Evolutionary conservation across 1,140 invertebrate species (phyloP), one percentile per base, ranked within the genome.

Genomic region (Eriocheir sinensis): DNA sequence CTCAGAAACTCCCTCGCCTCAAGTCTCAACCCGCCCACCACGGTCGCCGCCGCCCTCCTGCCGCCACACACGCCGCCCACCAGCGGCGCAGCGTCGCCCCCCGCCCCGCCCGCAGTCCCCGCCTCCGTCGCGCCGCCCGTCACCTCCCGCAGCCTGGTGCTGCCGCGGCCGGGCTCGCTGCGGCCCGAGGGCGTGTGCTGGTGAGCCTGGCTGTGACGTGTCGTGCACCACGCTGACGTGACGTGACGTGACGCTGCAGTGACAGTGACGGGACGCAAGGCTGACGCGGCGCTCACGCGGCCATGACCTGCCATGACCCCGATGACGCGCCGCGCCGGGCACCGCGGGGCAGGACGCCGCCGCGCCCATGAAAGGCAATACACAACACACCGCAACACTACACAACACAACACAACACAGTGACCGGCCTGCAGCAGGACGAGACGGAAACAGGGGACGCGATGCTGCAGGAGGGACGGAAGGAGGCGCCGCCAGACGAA

Each of bases 161-260:
- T 94, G 41, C 32, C 94, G 9, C 89, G 94, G 30, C 89, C 94
- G 1, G 79, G 53, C 48, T 91, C 94, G 48, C 89, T 94, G 21
- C 38, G 94, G 90, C 72, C 90, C 2, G 94, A 94, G 89, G 94
- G 94, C 21, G 94, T 94, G 27, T 94, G 94, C 44, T 94, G 94
- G 94, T 94, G 94, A 94, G 93, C 41, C 6, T 12, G 53, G n/a
- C 12, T 30, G 41, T 83, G 30, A 32, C n/a, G 93, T 44, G 36
- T 36, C 41, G 30, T 6, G 93, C 85, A 32, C 60, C 34, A 41
- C 32, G 32, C 12, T 21, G 81, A 4, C 15, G 81, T 36, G 34
- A 15, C 12, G 8, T 32, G n/a, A 12, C 8, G 15, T 36, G 83
- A 40, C 38, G 38, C 27, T 89, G 44, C 38, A 27, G 86, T 85